Percentiles rank a stretch among this genome's conserved stretches.
These are phyloP conservation scores for Sylvicola cinctus DNA, from an alignment of 2,888 invertebrate species.

Conservation along the genomic window DNA sequence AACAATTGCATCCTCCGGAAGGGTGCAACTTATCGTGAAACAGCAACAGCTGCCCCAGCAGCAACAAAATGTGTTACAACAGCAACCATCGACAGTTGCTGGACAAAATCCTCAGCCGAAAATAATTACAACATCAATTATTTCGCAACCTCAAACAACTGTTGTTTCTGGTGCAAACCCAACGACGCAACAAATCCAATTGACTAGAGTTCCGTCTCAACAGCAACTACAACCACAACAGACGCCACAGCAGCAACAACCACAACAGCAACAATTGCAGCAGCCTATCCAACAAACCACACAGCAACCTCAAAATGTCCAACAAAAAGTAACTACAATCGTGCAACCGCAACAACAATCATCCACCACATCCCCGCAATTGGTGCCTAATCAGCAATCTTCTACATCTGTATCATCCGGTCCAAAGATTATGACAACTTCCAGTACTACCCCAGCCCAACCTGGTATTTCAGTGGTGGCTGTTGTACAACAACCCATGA, in stretches of 20 bases:
- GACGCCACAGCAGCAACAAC: conserved; percentile 13
- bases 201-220: conserved; percentile 8
- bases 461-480: conserved; percentile 9
- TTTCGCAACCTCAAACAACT: not conserved
- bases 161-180: not conserved
- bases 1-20: not conserved
- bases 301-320: conserved; percentile 15
- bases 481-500: conserved; percentile 13
- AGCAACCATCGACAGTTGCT: not conserved
- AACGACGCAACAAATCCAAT: not conserved
- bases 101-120: too few species aligned
- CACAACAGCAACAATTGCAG: conserved; percentile 17
- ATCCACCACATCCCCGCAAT: conserved; percentile 12
- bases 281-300: too few species aligned
- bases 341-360: conserved; percentile 9
- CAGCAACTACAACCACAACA: conserved; percentile 12
- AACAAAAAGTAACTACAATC: conserved; percentile 5
- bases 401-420: too few species aligned
- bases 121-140: too few species aligned
- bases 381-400: too few species aligned
- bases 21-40: too few species aligned
- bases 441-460: too few species aligned
- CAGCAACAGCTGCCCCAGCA: too few species aligned
- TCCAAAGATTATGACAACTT: too few species aligned
- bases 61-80: not conserved